phyloP scores from a whole-genome alignment of 2,113 vertebrate genomes.

The Pseudolaguvia tuberculata region DNA sequence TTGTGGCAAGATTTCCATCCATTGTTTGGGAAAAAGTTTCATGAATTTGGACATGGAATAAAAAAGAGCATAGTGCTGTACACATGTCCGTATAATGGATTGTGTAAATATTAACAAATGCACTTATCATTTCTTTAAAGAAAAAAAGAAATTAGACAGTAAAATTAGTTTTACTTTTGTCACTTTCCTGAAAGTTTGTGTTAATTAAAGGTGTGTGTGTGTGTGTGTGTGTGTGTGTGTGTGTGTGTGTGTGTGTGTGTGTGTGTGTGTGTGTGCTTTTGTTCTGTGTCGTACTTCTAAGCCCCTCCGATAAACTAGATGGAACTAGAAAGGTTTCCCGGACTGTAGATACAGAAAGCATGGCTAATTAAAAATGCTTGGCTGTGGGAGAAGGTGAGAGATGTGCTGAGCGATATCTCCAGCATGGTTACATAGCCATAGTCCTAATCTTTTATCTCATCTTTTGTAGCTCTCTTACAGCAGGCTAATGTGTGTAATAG shows the following conservation, averaged over 20 bases:
- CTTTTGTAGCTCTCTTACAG: slow-evolving; percentile 10
- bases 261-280: background rate
- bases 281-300: background rate
- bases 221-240: no score
- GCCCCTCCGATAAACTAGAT: background rate
- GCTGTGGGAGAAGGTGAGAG: slow-evolving; percentile 11
- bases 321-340: background rate
- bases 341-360: background rate
- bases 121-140: no score
- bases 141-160: no score
- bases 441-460: slow-evolving; percentile 42
- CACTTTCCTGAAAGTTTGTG: no score
- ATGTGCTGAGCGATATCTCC: slow-evolving; percentile 20
- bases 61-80: background rate
- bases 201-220: no score
- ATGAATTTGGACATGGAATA: slow-evolving; percentile 1
- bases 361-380: background rate
- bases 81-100: no score
- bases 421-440: slow-evolving; percentile 23
- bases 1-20: slow-evolving; percentile 41
- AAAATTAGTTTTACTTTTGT: no score
- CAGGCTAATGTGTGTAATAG: slow-evolving; percentile 44
- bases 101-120: no score
- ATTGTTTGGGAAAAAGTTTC: slow-evolving; percentile 27
- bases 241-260: background rate